Base-by-base conservation (phyloP, 2,797 vertebrate genomes). In the Cirrhinus molitorella region DNA sequence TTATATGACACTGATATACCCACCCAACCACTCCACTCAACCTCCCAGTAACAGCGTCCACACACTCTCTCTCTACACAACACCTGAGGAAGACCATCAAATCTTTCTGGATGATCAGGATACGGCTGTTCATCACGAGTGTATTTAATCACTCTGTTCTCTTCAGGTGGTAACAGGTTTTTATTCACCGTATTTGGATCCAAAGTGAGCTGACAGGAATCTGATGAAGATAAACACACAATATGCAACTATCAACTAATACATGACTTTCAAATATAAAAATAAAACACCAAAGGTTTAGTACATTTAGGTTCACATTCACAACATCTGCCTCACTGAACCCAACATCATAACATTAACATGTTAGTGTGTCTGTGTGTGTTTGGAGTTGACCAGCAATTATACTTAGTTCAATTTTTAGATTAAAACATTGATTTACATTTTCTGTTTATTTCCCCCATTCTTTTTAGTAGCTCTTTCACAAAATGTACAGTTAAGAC, bases 111-210 rank as follows among this genome's bases (percentile, higher is more conserved):
- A 70, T 80, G 78, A 70, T 70, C 65, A 25, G 65, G 16, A 55
- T 68, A 55, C 3, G 0, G 0, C 49, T n/a, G 19, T 0, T 1
- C 14, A 8, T 0, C 3, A 0, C 0, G 0, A 79, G 5, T 16
- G 10, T 9, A 4, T 13, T 11, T 0, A 28, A 79, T 55, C 47
- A 7, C 5, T 68, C 47, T 43, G 47, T 79, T 55, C 2, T 10
- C n/a, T 0, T 79, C 8, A 37, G 76, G 23, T 21, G 37, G 45
- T 6, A 0, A 0, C 17, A 67, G 45, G 0, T 11, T 1, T 66
- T 37, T 25, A 51, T 37, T 10, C 5, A 0, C 7, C 17, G 77
- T 66, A 28, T 53, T 37, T 53, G 31, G 2, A 79, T 66, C 21
- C 9, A 51, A 14, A 11, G 61, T 12, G 7, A 79, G 8, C 28